Conservation (phyloP, 2,888 invertebrate genomes). For the Phaonia tiefii region DNA sequence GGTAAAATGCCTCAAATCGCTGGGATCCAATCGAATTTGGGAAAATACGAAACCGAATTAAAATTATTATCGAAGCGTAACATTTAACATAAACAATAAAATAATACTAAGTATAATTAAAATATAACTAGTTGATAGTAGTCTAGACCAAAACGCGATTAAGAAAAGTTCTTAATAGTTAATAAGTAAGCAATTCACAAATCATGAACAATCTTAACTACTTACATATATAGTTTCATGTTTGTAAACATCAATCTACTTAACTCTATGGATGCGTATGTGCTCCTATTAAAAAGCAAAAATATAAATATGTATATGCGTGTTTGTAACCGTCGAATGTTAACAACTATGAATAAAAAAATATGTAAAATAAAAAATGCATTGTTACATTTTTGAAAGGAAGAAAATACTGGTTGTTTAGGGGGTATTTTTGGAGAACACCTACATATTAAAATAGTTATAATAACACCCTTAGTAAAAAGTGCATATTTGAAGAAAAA, state of each 20-base stretch:
- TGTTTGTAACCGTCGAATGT: background rate
- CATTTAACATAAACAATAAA: slow-evolving; percentile 54
- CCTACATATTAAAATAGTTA: too few relatives aligned
- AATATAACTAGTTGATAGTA: slow-evolving; percentile 35
- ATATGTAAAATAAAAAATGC: too few relatives aligned
- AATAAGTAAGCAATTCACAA: slow-evolving; percentile 11
- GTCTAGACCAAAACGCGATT: slow-evolving; percentile 20
- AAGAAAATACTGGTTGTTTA: too few relatives aligned
- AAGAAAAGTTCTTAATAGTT: slow-evolving; percentile 18
- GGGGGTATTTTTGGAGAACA: too few relatives aligned
- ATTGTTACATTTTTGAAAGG: too few relatives aligned
- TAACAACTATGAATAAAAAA: too few relatives aligned
- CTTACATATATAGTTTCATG: background rate
- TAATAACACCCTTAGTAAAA: too few relatives aligned
- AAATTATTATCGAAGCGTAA: slow-evolving; percentile 76
- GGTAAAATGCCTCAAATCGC: slow-evolving; percentile 80
- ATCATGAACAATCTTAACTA: background rate
- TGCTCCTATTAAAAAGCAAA: too few relatives aligned
- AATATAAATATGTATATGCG: background rate
- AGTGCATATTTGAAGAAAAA: too few relatives aligned
- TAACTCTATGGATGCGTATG: too few relatives aligned
- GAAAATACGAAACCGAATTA: slow-evolving; percentile 77
- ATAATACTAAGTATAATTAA: slow-evolving; percentile 2
- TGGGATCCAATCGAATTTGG: slow-evolving; percentile 84
- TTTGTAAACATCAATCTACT: too few relatives aligned